phyloP scores from a whole-genome alignment of 2,888 invertebrate genomes.

The Chrysopilus asiliformis region DNA sequence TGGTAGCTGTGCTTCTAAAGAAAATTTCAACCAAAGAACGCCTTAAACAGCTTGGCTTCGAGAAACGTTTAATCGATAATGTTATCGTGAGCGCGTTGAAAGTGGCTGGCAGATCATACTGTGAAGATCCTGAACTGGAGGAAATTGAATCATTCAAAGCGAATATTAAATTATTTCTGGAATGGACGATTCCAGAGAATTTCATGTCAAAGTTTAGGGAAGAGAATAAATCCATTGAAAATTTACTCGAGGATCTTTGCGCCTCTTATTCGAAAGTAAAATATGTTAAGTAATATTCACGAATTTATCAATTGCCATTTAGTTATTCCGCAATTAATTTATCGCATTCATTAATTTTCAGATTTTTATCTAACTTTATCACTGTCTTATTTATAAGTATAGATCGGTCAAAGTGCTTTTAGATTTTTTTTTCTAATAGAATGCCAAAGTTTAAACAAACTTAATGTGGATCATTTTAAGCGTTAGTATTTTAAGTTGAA shows the following conservation, averaged over 20 bases:
- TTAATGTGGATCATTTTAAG: too few relatives aligned
- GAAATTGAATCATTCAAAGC: conserved; percentile 52
- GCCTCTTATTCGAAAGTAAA: conserved; percentile 1
- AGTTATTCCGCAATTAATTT: too few relatives aligned
- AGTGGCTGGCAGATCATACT: conserved; percentile 56
- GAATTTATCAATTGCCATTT: too few relatives aligned
- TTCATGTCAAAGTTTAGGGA: conserved; percentile 63
- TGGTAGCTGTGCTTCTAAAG: conserved; percentile 66
- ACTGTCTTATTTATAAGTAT: too few relatives aligned
- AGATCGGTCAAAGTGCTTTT: too few relatives aligned
- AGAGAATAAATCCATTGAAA: conserved; percentile 63
- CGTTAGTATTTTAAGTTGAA: too few relatives aligned
- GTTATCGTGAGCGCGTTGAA: conserved; percentile 64
- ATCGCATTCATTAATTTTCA: too few relatives aligned
- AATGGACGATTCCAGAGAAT: conserved; percentile 66
- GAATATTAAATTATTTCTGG: conserved; percentile 64
- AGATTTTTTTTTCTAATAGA: too few relatives aligned
- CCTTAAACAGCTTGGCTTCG: conserved; percentile 63
- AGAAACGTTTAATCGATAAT: conserved; percentile 61
- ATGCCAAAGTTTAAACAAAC: too few relatives aligned
- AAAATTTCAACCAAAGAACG: conserved; percentile 71
- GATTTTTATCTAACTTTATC: too few relatives aligned
- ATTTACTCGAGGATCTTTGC: conserved; percentile 62
- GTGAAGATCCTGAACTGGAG: conserved; percentile 41
- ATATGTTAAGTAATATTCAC: too few relatives aligned